Evolutionary conservation across 2,797 vertebrate species (phyloP), one percentile per base, ranked within the genome.

Genomic region (Artibeus lituratus): DNA sequence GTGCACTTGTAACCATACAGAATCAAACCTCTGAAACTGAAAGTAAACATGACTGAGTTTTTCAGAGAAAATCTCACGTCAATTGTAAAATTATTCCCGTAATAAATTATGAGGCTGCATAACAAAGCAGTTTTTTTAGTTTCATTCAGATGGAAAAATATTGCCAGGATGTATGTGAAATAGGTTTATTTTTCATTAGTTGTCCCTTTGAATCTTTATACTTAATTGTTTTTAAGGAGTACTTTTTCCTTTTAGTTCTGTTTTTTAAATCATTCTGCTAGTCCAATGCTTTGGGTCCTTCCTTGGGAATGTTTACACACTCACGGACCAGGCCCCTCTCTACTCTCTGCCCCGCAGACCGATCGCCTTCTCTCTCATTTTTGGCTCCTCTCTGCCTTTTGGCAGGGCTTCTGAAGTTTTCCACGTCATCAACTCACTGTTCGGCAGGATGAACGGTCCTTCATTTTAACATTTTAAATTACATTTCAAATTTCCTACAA

Each of bases 401-500:
- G 51, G 86, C 53, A 95, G 42, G 42, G 42, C 44, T 91, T 87
- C 92, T 21, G 14, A 92, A 51, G 47, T 85, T 74, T 72, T 80
- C 73, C 32, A 59, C 47, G 74, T 69, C 86, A 91, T 55, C 83
- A 93, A 86, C 26, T 88, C 89, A 49, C 39, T 92, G 70, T 86
- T 83, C 84, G 74, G 16, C 22, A 93, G 69, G 81, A 76, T 69
- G 37, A 86, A 62, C 0, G 49, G 11, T 49, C 73, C 88, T 91
- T 95, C 82, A 81, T 53, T 90, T 87, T 94, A 83, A 78, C 89
- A 87, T 32, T 94, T 22, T 5, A 90, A 85, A 89, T 77, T 77
- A 89, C 26, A 86, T 37, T 59, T 95, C 84, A 86, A 51, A 83
- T 90, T 89, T 95, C 62, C 70, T 70, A 69, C 11, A 69, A 29